Evolutionary conservation across 1,140 invertebrate species (phyloP), one percentile per base, ranked within the genome.

Genomic region (Delia radicum): DNA sequence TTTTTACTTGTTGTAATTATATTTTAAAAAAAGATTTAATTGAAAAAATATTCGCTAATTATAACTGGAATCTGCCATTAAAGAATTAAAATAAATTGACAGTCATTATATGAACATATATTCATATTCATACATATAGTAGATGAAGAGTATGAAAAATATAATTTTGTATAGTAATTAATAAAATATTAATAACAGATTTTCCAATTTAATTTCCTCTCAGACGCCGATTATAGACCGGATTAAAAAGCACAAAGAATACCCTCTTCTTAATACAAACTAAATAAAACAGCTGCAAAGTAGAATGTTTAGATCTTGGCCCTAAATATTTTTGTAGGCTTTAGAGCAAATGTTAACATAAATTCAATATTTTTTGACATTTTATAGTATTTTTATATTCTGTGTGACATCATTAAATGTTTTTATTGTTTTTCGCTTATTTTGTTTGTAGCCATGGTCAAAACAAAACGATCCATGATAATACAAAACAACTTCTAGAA

Each of bases 361-460:
- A 84, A 84, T 84, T 84, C 82, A 84, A 84, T 84, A 84, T 84
- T 84, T 61, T 84, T 84, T 82, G 82, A 84, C 82, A 84, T 84
- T 84, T 84, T 84, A 84, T 84, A 84, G 82, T 81, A 81, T 84
- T 84, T 84, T 84, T 84, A 84, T 84, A 82, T 80, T 82, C 79
- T 79, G 82, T 84, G 82, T 84, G 82, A 84, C 82, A 84, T 84
- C 82, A 84, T 84, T 84, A 84, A 84, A 84, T 78, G 82, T 81
- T 82, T 84, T 84, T 84, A 81, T 83, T 80, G 78, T 80, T 82
- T 80, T 84, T 81, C 82, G 31, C 82, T 84, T 83, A 80, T 81
- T 80, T 82, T 75, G 80, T 81, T 80, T 77, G 72, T 76, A 80
- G 73, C 78, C 80, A 79, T 82, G 81, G 65, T 33, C 65, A 69